These are phyloP conservation scores for Acanthacorydalis orientalis DNA, from an alignment of 2,888 invertebrate genomes.

Conservation along the genomic window DNA sequence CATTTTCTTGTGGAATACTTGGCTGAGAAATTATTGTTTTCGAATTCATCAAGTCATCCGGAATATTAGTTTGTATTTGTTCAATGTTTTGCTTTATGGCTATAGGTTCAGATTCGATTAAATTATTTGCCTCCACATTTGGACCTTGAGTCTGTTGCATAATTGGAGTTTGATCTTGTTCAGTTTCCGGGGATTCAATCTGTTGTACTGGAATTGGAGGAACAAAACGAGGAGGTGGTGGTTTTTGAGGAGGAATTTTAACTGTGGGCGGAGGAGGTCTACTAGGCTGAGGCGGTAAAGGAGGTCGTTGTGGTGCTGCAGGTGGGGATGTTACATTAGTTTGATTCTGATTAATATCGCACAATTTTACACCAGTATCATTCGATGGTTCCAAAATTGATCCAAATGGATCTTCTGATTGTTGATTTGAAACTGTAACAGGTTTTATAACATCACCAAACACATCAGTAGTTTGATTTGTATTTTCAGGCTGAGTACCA, in stretches of 20 bases:
- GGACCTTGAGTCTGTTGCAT: not conserved
- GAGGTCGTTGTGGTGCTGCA: conserved; percentile 15
- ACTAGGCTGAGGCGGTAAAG: conserved; percentile 11
- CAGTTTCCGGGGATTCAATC: conserved; percentile 26
- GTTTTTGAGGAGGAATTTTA: conserved; percentile 18
- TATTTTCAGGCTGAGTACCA: not conserved
- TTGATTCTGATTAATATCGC: conserved; percentile 18
- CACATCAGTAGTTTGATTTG: not conserved
- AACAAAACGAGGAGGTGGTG: conserved; percentile 19
- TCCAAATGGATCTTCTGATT: conserved; percentile 2
- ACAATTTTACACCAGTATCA: conserved; percentile 11
- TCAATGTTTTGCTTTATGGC: not conserved
- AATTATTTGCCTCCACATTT: not conserved
- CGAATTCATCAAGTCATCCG: too few relatives aligned
- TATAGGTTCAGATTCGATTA: not conserved
- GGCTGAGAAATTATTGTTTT: too few relatives aligned
- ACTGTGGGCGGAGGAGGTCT: conserved; percentile 14
- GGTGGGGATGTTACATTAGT: conserved; percentile 9
- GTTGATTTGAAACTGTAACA: conserved; percentile 4
- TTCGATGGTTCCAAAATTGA: conserved; percentile 6
- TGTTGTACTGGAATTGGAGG: conserved; percentile 11
- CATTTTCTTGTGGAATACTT: too few relatives aligned
- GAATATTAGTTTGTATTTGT: not conserved
- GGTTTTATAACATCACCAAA: conserved; percentile 11
- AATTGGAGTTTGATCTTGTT: conserved; percentile 11